Conservation (phyloP, 2,113 vertebrate species). For the Chitala chitala region DNA sequence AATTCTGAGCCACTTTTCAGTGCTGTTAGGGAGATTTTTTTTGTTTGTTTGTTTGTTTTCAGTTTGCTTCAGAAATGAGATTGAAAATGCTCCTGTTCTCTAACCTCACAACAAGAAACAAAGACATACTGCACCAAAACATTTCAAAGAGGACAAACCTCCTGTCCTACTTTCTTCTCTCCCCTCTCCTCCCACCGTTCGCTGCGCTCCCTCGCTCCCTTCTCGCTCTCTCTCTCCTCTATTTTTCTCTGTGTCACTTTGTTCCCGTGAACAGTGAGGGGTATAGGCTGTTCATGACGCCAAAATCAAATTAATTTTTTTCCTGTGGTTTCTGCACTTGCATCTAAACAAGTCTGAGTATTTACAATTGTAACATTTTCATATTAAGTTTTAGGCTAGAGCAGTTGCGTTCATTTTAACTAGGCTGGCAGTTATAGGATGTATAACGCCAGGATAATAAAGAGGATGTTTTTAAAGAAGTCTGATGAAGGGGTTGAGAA, state of each 20-base stretch:
- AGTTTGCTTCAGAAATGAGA: conserved; percentile 59
- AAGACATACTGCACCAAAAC: conserved; percentile 33
- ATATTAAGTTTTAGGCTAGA: conserved; percentile 16
- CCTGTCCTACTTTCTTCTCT: conserved; percentile 51
- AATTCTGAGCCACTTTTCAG: conserved; percentile 35
- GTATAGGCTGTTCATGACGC: conserved; percentile 31
- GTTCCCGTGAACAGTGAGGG: conserved; percentile 25
- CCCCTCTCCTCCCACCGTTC: conserved; percentile 37
- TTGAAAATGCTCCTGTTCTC: conserved; percentile 47
- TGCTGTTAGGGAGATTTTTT: conserved; percentile 41
- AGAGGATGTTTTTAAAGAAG: neutral
- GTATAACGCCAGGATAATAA: neutral
- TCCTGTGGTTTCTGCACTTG: conserved; percentile 15
- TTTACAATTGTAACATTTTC: conserved; percentile 18
- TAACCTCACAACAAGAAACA: conserved; percentile 40
- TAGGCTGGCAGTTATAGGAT: neutral
- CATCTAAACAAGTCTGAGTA: conserved; percentile 29
- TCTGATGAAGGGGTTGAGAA: neutral
- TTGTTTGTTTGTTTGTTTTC: conserved; percentile 50
- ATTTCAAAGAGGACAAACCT: conserved; percentile 50
- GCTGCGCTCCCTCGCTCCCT: conserved; percentile 22
- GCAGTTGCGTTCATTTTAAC: neutral
- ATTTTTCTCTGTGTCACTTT: conserved; percentile 17
- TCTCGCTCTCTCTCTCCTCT: conserved; percentile 27
- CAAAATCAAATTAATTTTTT: conserved; percentile 26